phyloP scores from a whole-genome alignment of 2,797 vertebrate genomes.

The Morelia viridis region DNA sequence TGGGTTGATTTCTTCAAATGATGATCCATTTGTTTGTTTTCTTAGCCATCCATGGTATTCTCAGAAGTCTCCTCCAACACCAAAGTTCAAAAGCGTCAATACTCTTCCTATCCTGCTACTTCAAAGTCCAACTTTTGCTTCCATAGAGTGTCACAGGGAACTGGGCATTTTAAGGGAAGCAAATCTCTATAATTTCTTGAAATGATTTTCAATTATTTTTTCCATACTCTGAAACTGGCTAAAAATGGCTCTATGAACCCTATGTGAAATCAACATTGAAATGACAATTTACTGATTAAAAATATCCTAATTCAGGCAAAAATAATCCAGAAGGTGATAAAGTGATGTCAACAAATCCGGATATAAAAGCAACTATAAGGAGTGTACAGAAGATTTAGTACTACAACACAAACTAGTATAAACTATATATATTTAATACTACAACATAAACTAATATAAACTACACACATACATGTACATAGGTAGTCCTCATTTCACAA shows the following conservation, averaged over 20 bases:
- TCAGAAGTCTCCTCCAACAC: background rate
- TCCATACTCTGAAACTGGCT: constrained; percentile 31
- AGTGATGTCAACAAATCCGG: background rate
- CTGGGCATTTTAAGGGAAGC: background rate
- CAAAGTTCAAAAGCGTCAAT: background rate
- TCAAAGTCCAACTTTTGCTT: background rate
- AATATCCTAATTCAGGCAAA: background rate
- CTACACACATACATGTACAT: too few relatives aligned
- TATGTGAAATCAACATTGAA: constrained; percentile 38
- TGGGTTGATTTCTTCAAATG: background rate
- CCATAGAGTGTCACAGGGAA: background rate
- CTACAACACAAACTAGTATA: too few relatives aligned
- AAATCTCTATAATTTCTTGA: constrained; percentile 20
- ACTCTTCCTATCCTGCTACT: background rate
- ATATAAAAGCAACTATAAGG: background rate
- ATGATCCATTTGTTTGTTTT: background rate
- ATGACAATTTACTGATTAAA: constrained; percentile 36
- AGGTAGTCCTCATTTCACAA: too few relatives aligned
- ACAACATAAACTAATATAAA: too few relatives aligned
- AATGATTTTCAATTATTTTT: background rate
- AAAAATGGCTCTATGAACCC: constrained; percentile 29
- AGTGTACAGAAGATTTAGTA: background rate
- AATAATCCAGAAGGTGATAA: background rate
- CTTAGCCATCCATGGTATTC: background rate
- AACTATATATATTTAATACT: too few relatives aligned